A percentile compares a stretch with the other conserved stretches of the same genome.
These are phyloP conservation scores for Melopsittacus undulatus DNA, from an alignment of 2,797 vertebrate genomes.

Conservation along the genomic window DNA sequence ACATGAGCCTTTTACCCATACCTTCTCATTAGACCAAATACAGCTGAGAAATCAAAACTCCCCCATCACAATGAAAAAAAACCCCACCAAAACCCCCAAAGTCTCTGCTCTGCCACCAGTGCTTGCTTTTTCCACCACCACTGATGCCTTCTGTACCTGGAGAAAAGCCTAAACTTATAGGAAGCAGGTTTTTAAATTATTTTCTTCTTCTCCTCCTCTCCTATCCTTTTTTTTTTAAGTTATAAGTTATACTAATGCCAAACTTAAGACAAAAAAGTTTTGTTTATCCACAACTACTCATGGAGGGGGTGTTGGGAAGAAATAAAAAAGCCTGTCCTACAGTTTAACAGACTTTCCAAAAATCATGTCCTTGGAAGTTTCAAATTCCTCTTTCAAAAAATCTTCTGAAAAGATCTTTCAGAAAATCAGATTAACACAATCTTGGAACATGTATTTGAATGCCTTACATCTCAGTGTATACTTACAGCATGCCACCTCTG, in stretches of 20 bases:
- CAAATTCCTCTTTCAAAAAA: not conserved
- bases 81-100: not conserved
- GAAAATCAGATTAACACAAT: not conserved
- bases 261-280: not conserved
- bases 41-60: not conserved
- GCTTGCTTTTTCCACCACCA: not conserved
- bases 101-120: not conserved
- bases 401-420: not conserved
- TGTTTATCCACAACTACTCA: not conserved
- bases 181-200: not conserved
- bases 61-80: not conserved
- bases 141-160: not conserved
- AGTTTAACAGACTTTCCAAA: not conserved
- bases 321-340: not conserved
- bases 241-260: not conserved
- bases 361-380: not conserved
- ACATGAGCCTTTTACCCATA: not conserved
- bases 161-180: not conserved
- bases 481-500: not conserved
- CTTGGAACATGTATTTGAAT: not conserved
- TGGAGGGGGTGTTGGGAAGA: rapidly evolving
- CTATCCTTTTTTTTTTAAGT: not conserved
- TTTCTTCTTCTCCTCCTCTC: rapidly evolving
- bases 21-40: not conserved
- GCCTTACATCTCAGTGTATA: not conserved